Base-by-base conservation (phyloP, 2,113 vertebrate species). In the Pithys albifrons region DNA sequence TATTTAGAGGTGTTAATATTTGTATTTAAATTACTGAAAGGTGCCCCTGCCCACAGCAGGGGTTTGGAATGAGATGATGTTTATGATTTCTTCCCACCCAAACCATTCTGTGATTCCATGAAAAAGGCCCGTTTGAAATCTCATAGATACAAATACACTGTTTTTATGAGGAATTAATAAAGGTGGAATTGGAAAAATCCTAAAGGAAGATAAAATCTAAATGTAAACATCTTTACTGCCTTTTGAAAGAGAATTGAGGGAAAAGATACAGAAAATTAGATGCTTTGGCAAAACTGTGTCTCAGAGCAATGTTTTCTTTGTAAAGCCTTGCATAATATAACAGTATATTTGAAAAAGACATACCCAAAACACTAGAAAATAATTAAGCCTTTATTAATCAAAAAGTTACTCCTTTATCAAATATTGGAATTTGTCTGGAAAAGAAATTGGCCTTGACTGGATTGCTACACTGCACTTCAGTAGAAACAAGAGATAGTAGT, bases 251-350 rank as follows among this genome's bases (percentile, higher is more conserved):
- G 59, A 76, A 77, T 73, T 39, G 39, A 67, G 58, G 78, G 65
- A 93, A 77, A 96, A 91, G 70, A 59, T 82, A 37, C 35, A 92
- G 70, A 74, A 96, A 92, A 94, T 77, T 85, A 88, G 39, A 94
- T 74, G 39, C 49, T 91, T 88, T 58, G 51, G 55, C 72, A 85
- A 85, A 94, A 74, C 19, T 69, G 52, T 69, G n/a, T 93, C 74
- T 94, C 55, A 49, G 70, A 73, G 70, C 62, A 76, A 54, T 49
- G 43, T 85, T 94, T 92, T 57, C 73, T 88, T 90, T 90, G 73
- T 43, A 61, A 87, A 83, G 28, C 41, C n/a, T 66, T 73, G 28
- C 29, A 52, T 71, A 57, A 62, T 1, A 11, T 77, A 46, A 46
- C 59, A 59, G 59, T 76, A 11, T 33, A 41, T 55, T 90, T 88